phyloP scores from a whole-genome alignment of 2,888 invertebrate species.

The Synanthedon vespiformis region DNA sequence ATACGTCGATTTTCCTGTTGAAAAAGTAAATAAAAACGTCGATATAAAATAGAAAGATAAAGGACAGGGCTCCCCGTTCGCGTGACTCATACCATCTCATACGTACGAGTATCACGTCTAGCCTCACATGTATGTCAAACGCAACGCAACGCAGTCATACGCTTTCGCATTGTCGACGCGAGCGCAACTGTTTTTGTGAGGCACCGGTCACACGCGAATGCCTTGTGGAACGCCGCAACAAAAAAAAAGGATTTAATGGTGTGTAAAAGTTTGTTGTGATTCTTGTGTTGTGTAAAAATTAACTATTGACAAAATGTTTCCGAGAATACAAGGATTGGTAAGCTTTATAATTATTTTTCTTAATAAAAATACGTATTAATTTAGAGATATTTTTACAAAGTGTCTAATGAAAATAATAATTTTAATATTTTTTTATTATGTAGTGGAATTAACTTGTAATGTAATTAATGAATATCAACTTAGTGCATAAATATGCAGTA shows the following conservation, averaged over 20 bases:
- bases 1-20: too few relatives aligned
- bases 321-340: slow-evolving; percentile 63
- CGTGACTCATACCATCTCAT: not conserved
- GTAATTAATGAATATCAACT: too few relatives aligned
- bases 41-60: not conserved
- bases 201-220: not conserved
- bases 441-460: too few relatives aligned
- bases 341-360: slow-evolving; percentile 16
- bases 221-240: not conserved
- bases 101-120: not conserved
- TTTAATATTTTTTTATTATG: too few relatives aligned
- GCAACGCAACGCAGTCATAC: slow-evolving; percentile 24
- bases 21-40: slow-evolving; percentile 1
- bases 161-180: slow-evolving; percentile 24
- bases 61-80: not conserved
- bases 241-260: not conserved
- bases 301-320: slow-evolving; percentile 42
- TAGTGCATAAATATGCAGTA: too few relatives aligned
- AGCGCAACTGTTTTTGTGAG: slow-evolving; percentile 7
- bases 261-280: slow-evolving; percentile 28
- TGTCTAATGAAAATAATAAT: too few relatives aligned
- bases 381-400: too few relatives aligned
- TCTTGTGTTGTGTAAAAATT: slow-evolving; percentile 10
- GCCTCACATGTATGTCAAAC: not conserved
- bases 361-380: too few relatives aligned